Evolutionary conservation across 2,888 invertebrate genomes (phyloP).

Genomic region (Pinctada fucata): DNA sequence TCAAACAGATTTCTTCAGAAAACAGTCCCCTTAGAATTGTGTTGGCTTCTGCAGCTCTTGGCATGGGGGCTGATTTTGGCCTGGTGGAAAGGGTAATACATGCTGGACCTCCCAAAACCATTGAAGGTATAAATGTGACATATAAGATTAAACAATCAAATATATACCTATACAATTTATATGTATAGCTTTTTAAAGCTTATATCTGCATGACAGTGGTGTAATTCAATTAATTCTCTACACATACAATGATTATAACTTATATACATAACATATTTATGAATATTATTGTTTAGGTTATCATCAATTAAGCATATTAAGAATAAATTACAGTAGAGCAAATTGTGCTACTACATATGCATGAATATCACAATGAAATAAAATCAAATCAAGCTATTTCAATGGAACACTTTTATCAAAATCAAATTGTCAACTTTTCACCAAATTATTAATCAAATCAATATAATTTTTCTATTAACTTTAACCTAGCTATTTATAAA

Average conservation of each 20-base stretch:
- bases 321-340: too few species aligned
- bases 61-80: slow-evolving; percentile 12
- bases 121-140: slow-evolving; percentile 12
- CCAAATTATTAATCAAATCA: too few species aligned
- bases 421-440: too few species aligned
- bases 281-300: too few species aligned
- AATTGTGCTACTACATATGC: background rate
- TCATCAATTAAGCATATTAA: too few species aligned
- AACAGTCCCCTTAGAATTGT: slow-evolving; percentile 15
- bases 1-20: slow-evolving; percentile 7
- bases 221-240: background rate
- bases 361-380: background rate
- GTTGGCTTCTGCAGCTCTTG: slow-evolving; percentile 18
- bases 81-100: slow-evolving; percentile 19
- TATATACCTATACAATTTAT: background rate
- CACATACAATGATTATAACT: too few species aligned
- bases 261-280: too few species aligned
- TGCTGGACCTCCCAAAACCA: slow-evolving; percentile 32
- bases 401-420: too few species aligned
- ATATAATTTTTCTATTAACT: too few species aligned
- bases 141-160: background rate
- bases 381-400: too few species aligned
- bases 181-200: background rate
- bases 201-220: background rate
- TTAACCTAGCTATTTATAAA: too few species aligned